A percentile compares a stretch with the other conserved stretches of the same genome.
phyloP scores from a whole-genome alignment of 64 coral and sea anemone genomes.

The Dendronephthya gigantea region DNA sequence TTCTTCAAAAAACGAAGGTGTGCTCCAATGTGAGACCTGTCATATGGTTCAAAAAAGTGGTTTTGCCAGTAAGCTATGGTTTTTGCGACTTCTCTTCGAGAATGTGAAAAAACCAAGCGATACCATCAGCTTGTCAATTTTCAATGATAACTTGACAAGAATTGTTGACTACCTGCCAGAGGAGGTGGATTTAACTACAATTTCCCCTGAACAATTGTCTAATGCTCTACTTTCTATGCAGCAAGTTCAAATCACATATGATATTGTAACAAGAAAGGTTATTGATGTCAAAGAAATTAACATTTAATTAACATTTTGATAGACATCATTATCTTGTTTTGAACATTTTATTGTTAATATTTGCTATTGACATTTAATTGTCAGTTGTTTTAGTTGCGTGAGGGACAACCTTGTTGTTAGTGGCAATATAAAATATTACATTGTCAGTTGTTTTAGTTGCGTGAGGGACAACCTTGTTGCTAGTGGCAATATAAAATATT shows the following conservation, averaged over 20 bases:
- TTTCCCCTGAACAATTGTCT: not conserved
- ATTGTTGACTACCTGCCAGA: not conserved
- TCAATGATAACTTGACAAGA: not conserved
- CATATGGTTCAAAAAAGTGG: not conserved
- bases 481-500: too few species aligned
- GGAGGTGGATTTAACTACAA: not conserved
- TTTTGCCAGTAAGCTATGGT: not conserved
- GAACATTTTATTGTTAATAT: too few species aligned
- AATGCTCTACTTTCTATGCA: not conserved
- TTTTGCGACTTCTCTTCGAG: not conserved
- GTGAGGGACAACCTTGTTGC: too few species aligned
- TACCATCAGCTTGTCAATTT: not conserved
- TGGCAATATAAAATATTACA: too few species aligned
- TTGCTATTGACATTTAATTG: too few species aligned
- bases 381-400: too few species aligned
- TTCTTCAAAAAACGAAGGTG: not conserved
- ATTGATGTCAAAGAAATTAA: not conserved
- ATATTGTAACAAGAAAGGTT: not conserved
- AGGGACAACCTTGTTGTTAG: too few species aligned
- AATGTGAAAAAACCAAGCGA: not conserved
- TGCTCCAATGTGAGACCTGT: not conserved
- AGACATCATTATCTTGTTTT: too few species aligned
- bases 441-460: too few species aligned
- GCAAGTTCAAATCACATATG: not conserved
- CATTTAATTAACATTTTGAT: not conserved